Conservation (phyloP, 2,113 vertebrate genomes). For the Gymnarchus niloticus region DNA sequence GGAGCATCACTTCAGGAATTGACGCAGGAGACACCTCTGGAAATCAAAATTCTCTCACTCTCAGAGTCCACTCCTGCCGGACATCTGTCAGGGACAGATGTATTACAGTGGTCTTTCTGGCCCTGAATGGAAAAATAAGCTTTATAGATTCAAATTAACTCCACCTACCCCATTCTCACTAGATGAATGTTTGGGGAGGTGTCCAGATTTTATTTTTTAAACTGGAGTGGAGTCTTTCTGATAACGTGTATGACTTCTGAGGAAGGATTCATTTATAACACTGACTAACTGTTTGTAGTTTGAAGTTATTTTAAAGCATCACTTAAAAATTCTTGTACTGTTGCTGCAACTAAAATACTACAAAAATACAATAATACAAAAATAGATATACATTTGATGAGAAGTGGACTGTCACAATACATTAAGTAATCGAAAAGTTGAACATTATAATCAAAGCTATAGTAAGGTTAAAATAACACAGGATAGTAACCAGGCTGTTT, state of each 20-base stretch:
- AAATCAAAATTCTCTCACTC: background rate
- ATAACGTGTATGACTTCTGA: background rate
- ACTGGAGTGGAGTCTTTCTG: background rate
- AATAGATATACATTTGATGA: background rate
- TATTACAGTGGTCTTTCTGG: background rate
- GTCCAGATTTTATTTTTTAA: background rate
- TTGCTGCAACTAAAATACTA: constrained; percentile 4
- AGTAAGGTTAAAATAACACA: constrained; percentile 45
- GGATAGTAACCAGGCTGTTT: constrained; percentile 36
- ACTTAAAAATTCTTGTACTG: background rate
- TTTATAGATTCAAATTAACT: constrained; percentile 47
- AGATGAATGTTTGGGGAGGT: constrained; percentile 1
- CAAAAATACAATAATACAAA: background rate
- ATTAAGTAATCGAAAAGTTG: background rate
- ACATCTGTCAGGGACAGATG: background rate
- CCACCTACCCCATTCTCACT: constrained; percentile 41
- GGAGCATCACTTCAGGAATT: background rate
- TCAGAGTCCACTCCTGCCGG: background rate
- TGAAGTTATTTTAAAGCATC: constrained; percentile 3
- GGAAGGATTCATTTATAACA: constrained; percentile 2
- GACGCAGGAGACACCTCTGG: background rate
- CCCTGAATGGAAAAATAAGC: constrained; percentile 38
- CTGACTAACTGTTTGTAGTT: background rate
- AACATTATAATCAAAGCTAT: constrained; percentile 28
- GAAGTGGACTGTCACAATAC: background rate